phyloP scores from a whole-genome alignment of 30 jellyfish, hydroid and myxozoan genomes.

The Aurelia coerulea region DNA sequence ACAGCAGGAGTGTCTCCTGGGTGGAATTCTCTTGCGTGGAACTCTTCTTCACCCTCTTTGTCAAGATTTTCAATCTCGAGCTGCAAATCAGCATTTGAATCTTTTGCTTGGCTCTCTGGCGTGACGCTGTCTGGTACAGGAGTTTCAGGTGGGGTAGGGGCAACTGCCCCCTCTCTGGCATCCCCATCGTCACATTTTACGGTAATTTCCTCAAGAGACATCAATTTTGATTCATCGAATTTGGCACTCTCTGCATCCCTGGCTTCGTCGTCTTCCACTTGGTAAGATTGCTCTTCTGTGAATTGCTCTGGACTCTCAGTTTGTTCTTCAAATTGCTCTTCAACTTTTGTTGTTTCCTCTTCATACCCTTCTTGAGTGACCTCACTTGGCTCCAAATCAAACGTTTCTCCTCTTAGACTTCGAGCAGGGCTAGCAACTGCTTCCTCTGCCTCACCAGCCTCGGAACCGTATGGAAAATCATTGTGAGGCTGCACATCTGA shows the following conservation, averaged over 20 bases:
- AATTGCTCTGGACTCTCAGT: not conserved
- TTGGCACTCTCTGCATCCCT: conserved; percentile 31
- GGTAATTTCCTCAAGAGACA: conserved; percentile 56
- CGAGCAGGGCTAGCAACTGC: not conserved
- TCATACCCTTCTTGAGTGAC: not conserved
- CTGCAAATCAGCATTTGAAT: not conserved
- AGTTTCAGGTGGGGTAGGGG: conserved; percentile 78
- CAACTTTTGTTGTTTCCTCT: not conserved
- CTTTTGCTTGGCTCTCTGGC: conserved; percentile 7
- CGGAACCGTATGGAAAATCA: not conserved
- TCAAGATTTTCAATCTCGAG: not conserved
- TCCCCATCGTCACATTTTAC: conserved; percentile 67
- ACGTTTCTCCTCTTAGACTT: not conserved
- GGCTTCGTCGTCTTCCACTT: conserved; percentile 20
- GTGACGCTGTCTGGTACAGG: conserved; percentile 58
- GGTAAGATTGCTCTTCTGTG: not conserved
- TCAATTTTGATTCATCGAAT: conserved; percentile 54
- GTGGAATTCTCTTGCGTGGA: not conserved
- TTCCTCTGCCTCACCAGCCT: not conserved
- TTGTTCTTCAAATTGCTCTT: not conserved
- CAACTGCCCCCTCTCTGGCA: conserved; percentile 70
- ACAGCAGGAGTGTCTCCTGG: conserved; percentile 27
- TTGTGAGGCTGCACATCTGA: not conserved
- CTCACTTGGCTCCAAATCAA: not conserved
- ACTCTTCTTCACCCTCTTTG: no score